Conservation (phyloP, 2,888 invertebrate genomes). For the Drosophila maculinotata region DNA sequence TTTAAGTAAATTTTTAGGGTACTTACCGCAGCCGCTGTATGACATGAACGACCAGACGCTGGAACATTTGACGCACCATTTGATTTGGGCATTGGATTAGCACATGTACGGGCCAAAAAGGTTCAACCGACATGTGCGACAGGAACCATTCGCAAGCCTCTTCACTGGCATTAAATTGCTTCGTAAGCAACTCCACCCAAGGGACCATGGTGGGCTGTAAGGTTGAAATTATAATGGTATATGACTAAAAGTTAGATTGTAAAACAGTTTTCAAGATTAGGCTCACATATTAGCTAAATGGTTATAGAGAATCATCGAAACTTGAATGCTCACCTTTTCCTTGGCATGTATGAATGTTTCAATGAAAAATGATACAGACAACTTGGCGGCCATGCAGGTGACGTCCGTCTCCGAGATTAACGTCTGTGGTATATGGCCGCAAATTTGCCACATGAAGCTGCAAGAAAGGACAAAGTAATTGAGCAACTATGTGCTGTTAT, state of each 20-base stretch:
- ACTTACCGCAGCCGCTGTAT: constrained; percentile 93
- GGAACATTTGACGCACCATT: constrained; percentile 98
- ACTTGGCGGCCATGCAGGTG: constrained; percentile 93
- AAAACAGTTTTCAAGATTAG: no score
- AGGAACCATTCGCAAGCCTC: constrained; percentile 96
- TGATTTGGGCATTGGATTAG: constrained; percentile 98
- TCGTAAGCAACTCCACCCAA: constrained; percentile 97
- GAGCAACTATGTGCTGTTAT: not conserved
- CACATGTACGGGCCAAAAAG: constrained; percentile 98
- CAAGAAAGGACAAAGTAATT: constrained; percentile 42
- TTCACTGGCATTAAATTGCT: constrained; percentile 96
- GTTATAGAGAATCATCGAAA: not conserved
- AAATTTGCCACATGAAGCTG: constrained; percentile 98
- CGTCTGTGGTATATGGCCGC: constrained; percentile 96
- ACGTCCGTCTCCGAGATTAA: constrained; percentile 92
- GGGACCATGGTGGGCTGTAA: constrained; percentile 96
- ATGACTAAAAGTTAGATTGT: no score
- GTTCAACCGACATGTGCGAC: constrained; percentile 96
- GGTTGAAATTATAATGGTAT: not conserved
- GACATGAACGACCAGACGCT: constrained; percentile 96
- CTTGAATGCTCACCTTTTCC: constrained; percentile 90
- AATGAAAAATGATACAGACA: constrained; percentile 97
- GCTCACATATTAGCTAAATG: not conserved
- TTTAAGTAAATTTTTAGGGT: accelerated
- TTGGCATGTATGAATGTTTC: constrained; percentile 99